These are phyloP conservation scores for Empidonax traillii DNA, from an alignment of 2,113 vertebrate genomes.

Conservation along the genomic window DNA sequence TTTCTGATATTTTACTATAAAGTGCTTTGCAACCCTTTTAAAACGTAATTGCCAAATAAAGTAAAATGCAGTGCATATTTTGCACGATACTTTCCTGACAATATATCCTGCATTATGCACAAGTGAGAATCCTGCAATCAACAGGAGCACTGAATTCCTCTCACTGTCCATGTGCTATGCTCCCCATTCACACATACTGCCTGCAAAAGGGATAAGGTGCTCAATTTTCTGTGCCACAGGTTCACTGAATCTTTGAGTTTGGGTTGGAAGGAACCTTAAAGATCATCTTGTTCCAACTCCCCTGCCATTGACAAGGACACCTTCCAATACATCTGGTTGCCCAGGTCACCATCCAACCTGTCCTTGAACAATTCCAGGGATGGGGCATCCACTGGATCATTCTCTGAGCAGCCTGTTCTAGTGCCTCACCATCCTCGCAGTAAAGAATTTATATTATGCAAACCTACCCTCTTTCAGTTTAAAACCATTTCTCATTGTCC, in stretches of 20 bases:
- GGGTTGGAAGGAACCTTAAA: background rate
- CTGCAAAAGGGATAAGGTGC: background rate
- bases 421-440: background rate
- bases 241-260: background rate
- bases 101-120: background rate
- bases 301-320: background rate
- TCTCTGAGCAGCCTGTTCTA: background rate
- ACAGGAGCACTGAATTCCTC: background rate
- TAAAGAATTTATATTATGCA: background rate
- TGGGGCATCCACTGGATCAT: background rate
- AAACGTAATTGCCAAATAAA: background rate
- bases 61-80: background rate
- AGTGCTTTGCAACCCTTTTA: background rate
- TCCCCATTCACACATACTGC: background rate
- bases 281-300: background rate
- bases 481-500: background rate
- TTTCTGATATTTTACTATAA: background rate
- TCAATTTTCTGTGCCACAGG: background rate
- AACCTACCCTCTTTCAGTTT: background rate
- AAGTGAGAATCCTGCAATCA: background rate
- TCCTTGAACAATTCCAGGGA: background rate
- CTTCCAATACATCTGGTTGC: background rate
- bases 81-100: background rate
- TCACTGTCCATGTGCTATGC: background rate
- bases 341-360: background rate